Evolutionary conservation across 2,888 invertebrate genomes (phyloP).

Genomic region (Bellardia bayeri): DNA sequence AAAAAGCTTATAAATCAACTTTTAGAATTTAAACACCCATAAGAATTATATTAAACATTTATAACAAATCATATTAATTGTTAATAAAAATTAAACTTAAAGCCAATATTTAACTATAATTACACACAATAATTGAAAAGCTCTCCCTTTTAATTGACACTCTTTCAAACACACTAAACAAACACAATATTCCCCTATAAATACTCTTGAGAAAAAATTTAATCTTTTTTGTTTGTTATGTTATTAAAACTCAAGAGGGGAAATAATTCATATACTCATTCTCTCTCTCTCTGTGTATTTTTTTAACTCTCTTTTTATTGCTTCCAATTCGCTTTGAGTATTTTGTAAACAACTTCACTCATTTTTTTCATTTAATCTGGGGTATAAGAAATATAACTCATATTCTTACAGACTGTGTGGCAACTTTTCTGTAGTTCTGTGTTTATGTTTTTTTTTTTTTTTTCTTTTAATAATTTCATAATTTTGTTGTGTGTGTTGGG

Average conservation of each 20-base stretch:
- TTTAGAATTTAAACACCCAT: not conserved
- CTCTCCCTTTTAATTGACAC: conserved; percentile 25
- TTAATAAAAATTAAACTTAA: not conserved
- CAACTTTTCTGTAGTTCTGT: conserved; percentile 65
- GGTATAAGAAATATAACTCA: conserved; percentile 1
- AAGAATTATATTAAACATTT: not conserved
- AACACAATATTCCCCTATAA: conserved; percentile 31
- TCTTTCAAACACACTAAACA: too few relatives aligned
- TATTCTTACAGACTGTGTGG: conserved; percentile 75
- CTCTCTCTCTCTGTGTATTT: not conserved
- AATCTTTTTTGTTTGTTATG: not conserved
- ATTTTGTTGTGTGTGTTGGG: conserved; percentile 8
- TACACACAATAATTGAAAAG: not conserved
- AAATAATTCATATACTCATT: conserved; percentile 48
- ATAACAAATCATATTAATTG: not conserved
- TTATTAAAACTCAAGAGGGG: conserved; percentile 38
- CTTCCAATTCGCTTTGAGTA: conserved; percentile 61
- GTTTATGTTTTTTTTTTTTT: not conserved
- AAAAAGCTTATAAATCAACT: not conserved
- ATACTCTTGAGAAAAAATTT: not conserved
- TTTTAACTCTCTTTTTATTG: conserved; percentile 21
- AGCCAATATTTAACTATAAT: too few relatives aligned
- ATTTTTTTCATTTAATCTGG: conserved; percentile 23
- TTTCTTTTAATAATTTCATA: conserved; percentile 39
- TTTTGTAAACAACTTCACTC: conserved; percentile 20